Conservation (phyloP, 2,797 vertebrate species). For the Gallinago solitaria region DNA sequence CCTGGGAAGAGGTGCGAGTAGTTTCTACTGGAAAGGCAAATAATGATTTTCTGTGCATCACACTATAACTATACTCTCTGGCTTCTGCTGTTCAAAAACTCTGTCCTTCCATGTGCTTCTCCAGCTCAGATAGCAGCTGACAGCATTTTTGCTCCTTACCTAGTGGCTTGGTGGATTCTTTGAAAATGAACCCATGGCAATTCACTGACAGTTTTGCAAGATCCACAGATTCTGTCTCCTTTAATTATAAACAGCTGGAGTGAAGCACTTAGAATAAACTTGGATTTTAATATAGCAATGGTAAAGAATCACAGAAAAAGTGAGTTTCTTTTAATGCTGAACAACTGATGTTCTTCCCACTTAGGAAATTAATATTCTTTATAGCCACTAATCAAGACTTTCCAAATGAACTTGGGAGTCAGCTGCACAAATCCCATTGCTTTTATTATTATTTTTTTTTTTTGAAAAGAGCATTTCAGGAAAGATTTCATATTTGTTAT, state of each 20-base stretch:
- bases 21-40: background rate
- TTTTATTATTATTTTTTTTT: background rate
- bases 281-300: background rate
- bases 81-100: background rate
- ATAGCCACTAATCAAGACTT: background rate
- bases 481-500: background rate
- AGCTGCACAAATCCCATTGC: background rate
- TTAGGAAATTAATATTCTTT: background rate
- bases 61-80: background rate
- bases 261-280: background rate
- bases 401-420: background rate
- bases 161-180: background rate
- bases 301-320: background rate
- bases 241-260: background rate
- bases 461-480: rapidly evolving
- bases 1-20: too few species aligned
- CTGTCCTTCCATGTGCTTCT: background rate
- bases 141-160: background rate
- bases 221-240: background rate
- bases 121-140: background rate
- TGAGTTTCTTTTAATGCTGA: background rate
- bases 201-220: background rate
- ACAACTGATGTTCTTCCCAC: background rate
- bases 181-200: background rate
- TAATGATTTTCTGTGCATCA: background rate